Base-by-base conservation (phyloP, 2,113 vertebrate genomes). In the Mellivora capensis region DNA sequence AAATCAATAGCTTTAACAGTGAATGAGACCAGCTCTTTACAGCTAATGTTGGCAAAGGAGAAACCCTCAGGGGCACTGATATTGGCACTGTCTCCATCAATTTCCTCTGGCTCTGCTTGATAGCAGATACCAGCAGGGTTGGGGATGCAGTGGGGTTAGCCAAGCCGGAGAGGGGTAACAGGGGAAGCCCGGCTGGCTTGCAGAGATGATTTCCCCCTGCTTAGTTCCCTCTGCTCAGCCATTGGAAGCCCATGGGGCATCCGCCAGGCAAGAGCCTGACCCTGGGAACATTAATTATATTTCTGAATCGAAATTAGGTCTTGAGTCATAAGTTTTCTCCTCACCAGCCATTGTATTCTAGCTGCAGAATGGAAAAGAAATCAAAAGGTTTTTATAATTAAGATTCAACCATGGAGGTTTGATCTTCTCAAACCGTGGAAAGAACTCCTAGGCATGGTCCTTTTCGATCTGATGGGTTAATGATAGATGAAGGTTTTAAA, bases 91-190 rank as follows among this genome's bases (percentile, higher is more conserved):
- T 96, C 90, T 96, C 95, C 87, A 95, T 88, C 93, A 85, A 76
- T 98, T 97, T 98, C 93, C 94, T 97, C 96, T 96, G 96, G 80
- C 76, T 97, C 92, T 72, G 61, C 95, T 90, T 96, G 94, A 96
- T 90, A 97, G 95, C 71, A 97, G 93, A 93, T 96, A 96, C 82
- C 92, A 94, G 90, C 87, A 54, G 96, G 93, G 64, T 34, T 39
- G 39, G 85, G 64, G 86, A 87, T 71, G 39, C 59, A 64, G 34
- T 17, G 5, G 57, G 76, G 69, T 92, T 80, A 64, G 52, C 80
- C n/a, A 44, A 90, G 84, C 83, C 83, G 21, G 44, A 15, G 39
- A 87, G 29, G 44, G 39, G 49, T 57, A 62, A 81, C 54, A 12
- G 31, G 84, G 89, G 64, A 96, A 95, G 84, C 87, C 79, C 91